Conservation (phyloP, 2,113 vertebrate genomes). For the Cyprinodon variegatus region DNA sequence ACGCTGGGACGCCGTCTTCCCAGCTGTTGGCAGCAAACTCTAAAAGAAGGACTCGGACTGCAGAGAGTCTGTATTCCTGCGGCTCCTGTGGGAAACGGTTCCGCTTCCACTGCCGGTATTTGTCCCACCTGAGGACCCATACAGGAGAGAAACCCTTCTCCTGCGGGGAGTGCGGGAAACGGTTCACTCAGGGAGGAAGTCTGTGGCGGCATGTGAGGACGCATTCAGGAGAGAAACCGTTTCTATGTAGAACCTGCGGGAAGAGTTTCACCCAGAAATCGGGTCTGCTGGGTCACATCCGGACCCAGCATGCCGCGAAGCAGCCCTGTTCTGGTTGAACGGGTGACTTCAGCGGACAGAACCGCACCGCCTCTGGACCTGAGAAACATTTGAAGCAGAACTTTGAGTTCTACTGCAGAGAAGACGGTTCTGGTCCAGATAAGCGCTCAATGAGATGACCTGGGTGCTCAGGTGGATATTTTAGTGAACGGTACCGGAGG, state of each 20-base stretch:
- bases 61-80: neutral
- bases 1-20: neutral
- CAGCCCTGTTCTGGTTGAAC: neutral
- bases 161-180: slow-evolving; percentile 1
- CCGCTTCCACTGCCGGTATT: neutral
- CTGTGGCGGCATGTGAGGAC: slow-evolving; percentile 9
- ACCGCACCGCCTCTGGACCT: too few relatives aligned
- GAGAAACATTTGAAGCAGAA: too few relatives aligned
- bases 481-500: too few relatives aligned
- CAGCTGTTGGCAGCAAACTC: neutral
- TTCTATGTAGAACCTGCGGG: neutral
- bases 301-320: neutral
- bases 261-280: neutral
- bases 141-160: slow-evolving; percentile 2
- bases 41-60: neutral
- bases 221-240: slow-evolving; percentile 7
- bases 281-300: neutral
- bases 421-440: too few relatives aligned
- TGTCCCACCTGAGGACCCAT: slow-evolving; percentile 14
- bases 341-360: neutral
- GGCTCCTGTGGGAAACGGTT: neutral
- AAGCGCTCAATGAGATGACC: too few relatives aligned
- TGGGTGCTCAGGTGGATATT: too few relatives aligned
- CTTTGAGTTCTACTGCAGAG: too few relatives aligned
- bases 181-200: neutral